These are phyloP conservation scores for Hetaerina americana DNA, from an alignment of 1,140 invertebrate species.

Conservation along the genomic window DNA sequence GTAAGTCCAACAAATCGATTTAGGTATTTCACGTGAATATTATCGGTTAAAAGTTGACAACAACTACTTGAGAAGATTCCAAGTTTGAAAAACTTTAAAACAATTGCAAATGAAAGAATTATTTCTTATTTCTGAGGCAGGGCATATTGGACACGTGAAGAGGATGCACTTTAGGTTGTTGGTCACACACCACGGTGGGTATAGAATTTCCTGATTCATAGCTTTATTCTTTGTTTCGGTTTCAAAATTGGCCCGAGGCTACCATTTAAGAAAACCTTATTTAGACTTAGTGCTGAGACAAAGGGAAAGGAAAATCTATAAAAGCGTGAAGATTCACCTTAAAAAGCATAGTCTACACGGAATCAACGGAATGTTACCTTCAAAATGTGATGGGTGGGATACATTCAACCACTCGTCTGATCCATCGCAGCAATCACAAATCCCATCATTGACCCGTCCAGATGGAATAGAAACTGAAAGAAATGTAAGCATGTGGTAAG, in stretches of 20 bases:
- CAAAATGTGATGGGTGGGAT: constrained; percentile 9
- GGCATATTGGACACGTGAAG: too few species aligned
- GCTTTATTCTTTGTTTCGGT: too few species aligned
- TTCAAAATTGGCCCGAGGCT: too few species aligned
- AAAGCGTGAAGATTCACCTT: neutral
- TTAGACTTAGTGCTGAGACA: too few species aligned
- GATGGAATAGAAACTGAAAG: constrained; percentile 35
- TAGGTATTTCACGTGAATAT: neutral
- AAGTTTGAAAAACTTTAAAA: neutral
- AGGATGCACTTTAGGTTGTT: too few species aligned
- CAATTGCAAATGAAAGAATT: too few species aligned
- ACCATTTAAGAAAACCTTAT: too few species aligned
- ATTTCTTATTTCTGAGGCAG: too few species aligned
- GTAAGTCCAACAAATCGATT: neutral
- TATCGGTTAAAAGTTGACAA: neutral
- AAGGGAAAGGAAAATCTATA: neutral
- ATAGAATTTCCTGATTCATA: too few species aligned
- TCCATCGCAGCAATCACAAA: constrained; percentile 85
- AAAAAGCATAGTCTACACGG: neutral
- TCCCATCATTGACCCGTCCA: constrained; percentile 78
- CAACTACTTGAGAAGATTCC: neutral
- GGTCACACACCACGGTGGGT: too few species aligned
- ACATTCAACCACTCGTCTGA: constrained; percentile 52
- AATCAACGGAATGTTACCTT: neutral
- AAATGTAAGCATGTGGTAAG: neutral